Base-by-base conservation (phyloP, 92 coral and sea anemone species). In the Ricordea florida region DNA sequence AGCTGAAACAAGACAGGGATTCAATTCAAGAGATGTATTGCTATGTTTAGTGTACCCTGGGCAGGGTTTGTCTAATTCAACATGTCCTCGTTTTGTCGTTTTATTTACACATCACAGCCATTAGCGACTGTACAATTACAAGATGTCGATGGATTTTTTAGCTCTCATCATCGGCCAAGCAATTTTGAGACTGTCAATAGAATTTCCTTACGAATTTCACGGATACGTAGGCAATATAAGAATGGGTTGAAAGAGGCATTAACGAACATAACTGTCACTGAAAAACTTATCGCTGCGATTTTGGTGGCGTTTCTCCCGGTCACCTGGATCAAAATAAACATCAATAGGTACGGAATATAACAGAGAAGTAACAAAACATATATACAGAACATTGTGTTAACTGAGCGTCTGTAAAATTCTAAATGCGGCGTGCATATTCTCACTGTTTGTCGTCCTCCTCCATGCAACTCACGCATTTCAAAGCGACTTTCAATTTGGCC, bases 201-300 rank as follows among this genome's bases (percentile, higher is more conserved):
- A 51, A 50, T 51, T 52, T 69, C 63, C 5, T 16, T 46, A 0
- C 76, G 64, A 11, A 69, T 36, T 26, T 69, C 63, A 6, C 18
- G 76, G 53, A 69, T 69, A 50, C 76, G 17, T 63, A 62, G 37
- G 7, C 76, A 69, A 6, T 69, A 69, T 16, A 69, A 63, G 53
- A 69, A 69, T 13, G 76, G 76, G 15, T 69, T 69, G 5, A 69
- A 5, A 13, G 62, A 48, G 10, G 64, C 76, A 23, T 69, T 69
- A 36, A 63, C 64, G 46, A 69, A 69, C 36, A 69, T 16, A 11
- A 69, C 16, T 52, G 76, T 69, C 0, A 69, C 53, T 69, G 76
- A 36, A 36, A 69, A 52, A 16, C 63, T 69, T 18, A 69, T 18
- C 2, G 28, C 49, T 3, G 63, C 76, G 28, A 51, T 51, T 17